Conservation (phyloP, 2,888 invertebrate genomes). For the Labia minor region DNA sequence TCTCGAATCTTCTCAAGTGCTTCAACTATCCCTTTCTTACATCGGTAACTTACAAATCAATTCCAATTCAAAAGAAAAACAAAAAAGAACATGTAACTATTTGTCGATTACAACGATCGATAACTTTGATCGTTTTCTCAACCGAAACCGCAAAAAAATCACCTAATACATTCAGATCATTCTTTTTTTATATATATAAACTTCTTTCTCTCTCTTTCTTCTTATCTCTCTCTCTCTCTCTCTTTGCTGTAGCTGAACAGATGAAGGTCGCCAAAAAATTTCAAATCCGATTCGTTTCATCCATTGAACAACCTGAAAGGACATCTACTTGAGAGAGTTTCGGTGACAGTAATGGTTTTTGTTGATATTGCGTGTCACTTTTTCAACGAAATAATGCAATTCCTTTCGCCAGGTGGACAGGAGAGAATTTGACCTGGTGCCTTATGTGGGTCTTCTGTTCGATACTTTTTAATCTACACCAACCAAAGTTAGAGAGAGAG, state of each 20-base stretch:
- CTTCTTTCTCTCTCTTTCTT: neutral
- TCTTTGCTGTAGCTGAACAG: neutral
- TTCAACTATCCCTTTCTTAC: too few relatives aligned
- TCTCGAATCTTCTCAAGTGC: too few relatives aligned
- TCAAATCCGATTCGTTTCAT: neutral
- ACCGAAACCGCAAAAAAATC: neutral
- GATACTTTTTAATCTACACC: neutral
- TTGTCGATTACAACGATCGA: neutral
- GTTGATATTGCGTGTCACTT: neutral
- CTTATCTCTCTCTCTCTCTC: neutral
- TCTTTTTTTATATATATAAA: too few relatives aligned
- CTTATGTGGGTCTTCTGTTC: conserved; percentile 13
- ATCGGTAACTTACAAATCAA: too few relatives aligned
- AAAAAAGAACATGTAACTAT: neutral
- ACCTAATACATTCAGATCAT: too few relatives aligned
- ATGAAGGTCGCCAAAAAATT: neutral
- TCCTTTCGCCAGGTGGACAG: neutral
- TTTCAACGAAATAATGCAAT: neutral
- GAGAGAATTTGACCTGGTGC: neutral
- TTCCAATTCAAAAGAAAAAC: neutral
- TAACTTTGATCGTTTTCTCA: neutral
- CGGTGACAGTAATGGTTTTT: too few relatives aligned
- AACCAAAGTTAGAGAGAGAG: too few relatives aligned
- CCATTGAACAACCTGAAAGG: neutral
- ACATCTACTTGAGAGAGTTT: neutral